These are phyloP conservation scores for Melanotaenia nigrans DNA, from an alignment of 2,797 vertebrate genomes.

Conservation along the genomic window DNA sequence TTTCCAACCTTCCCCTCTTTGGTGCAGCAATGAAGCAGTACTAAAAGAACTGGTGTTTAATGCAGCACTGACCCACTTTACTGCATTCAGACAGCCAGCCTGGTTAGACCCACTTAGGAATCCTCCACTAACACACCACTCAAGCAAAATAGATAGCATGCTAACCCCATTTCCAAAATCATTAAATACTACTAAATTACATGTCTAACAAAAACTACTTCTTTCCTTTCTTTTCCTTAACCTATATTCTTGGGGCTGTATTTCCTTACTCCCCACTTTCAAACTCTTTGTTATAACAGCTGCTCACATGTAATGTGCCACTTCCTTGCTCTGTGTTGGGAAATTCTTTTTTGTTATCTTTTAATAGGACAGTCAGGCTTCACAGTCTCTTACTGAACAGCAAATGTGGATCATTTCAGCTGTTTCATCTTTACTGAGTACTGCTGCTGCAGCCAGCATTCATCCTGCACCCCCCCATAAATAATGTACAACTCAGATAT, in stretches of 20 bases:
- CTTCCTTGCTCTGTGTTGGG: constrained; percentile 4
- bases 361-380: constrained; percentile 5
- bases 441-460: constrained; percentile 13
- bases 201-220: constrained; percentile 23
- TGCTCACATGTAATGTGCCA: constrained; percentile 7
- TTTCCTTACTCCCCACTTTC: neutral
- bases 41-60: constrained; percentile 68
- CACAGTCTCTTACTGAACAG: constrained; percentile 12
- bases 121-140: constrained; percentile 53
- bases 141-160: constrained; percentile 31
- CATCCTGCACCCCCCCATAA: constrained; percentile 33
- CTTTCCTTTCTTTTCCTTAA: constrained; percentile 1
- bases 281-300: constrained; percentile 4
- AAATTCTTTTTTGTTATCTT: constrained; percentile 10
- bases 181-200: constrained; percentile 34
- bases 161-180: constrained; percentile 53
- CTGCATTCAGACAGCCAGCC: constrained; percentile 47
- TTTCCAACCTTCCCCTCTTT: constrained; percentile 61
- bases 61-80: constrained; percentile 80
- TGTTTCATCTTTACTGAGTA: constrained; percentile 18
- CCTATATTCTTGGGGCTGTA: neutral
- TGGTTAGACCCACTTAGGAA: constrained; percentile 64
- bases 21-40: constrained; percentile 41
- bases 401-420: constrained; percentile 30
- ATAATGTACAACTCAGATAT: constrained; percentile 34